These are phyloP conservation scores for Neuroscelio doddi DNA, from an alignment of 2,888 invertebrate species.

Conservation along the genomic window DNA sequence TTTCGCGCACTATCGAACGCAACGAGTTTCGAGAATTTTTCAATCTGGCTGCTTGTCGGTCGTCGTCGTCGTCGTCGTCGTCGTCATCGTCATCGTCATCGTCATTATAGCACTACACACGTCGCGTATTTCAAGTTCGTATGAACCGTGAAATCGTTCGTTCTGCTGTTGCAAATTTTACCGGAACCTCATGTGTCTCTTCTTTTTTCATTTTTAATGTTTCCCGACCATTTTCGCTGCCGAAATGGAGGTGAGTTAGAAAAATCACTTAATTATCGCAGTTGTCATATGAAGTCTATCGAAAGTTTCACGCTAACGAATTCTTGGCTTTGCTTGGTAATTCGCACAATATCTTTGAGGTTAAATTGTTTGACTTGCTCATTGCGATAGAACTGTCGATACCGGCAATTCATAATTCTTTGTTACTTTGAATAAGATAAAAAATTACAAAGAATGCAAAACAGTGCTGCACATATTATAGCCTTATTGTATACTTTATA, in stretches of 20 bases:
- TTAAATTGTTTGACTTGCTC: background rate
- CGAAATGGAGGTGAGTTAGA: constrained; percentile 6
- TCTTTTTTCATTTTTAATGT: constrained; percentile 10
- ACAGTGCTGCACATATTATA: background rate
- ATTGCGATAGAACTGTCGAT: background rate
- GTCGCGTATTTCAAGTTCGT: too few relatives aligned
- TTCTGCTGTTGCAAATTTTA: background rate
- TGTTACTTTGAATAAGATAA: background rate
- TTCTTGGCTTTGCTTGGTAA: too few relatives aligned
- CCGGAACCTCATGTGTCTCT: constrained; percentile 5
- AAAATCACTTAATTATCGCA: background rate
- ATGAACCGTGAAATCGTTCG: background rate
- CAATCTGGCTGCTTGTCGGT: too few relatives aligned
- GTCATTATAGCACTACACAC: too few relatives aligned
- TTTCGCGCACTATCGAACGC: too few relatives aligned
- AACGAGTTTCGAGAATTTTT: too few relatives aligned
- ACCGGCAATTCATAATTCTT: background rate
- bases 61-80: too few relatives aligned
- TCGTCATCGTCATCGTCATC: too few relatives aligned
- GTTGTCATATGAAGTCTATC: too few relatives aligned
- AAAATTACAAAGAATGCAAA: background rate
- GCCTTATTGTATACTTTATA: background rate
- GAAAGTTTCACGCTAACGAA: background rate
- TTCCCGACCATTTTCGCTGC: background rate
- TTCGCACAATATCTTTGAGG: constrained; percentile 2